Conservation (phyloP, 2,888 invertebrate species). For the Lochmaea capreae region DNA sequence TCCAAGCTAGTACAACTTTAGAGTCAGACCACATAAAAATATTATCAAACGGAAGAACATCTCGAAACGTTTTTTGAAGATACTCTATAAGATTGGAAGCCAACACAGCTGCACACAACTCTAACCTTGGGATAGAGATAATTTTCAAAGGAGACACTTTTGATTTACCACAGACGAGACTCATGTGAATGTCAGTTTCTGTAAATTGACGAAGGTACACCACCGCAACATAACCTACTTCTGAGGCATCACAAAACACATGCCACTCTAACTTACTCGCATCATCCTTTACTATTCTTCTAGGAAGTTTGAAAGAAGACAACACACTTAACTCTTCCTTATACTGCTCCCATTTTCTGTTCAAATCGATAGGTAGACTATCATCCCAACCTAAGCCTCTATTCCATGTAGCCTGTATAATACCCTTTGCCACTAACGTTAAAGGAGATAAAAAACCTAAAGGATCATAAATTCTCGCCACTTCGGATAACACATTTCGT, state of each 20-base stretch:
- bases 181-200: background rate
- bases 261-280: slow-evolving; percentile 16
- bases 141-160: no score
- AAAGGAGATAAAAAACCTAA: slow-evolving; percentile 17
- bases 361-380: background rate
- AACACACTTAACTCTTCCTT: background rate
- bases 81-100: background rate
- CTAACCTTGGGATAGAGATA: slow-evolving; percentile 23
- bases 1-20: no score
- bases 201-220: slow-evolving; percentile 11
- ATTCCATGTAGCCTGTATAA: background rate
- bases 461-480: slow-evolving; percentile 22
- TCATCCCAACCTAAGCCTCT: slow-evolving; percentile 6
- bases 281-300: background rate
- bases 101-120: slow-evolving; percentile 24
- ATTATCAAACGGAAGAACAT: no score
- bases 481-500: slow-evolving; percentile 19
- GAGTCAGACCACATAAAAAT: no score
- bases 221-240: slow-evolving; percentile 16
- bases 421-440: slow-evolving; percentile 14
- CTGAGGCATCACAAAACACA: slow-evolving; percentile 19
- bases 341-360: slow-evolving; percentile 9
- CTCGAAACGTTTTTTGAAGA: no score
- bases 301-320: background rate
- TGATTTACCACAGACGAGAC: slow-evolving; percentile 11